Percentiles rank a stretch among this genome's conserved stretches.
phyloP scores from a whole-genome alignment of 2,797 vertebrate genomes.

The Lepilemur ruficaudatus region DNA sequence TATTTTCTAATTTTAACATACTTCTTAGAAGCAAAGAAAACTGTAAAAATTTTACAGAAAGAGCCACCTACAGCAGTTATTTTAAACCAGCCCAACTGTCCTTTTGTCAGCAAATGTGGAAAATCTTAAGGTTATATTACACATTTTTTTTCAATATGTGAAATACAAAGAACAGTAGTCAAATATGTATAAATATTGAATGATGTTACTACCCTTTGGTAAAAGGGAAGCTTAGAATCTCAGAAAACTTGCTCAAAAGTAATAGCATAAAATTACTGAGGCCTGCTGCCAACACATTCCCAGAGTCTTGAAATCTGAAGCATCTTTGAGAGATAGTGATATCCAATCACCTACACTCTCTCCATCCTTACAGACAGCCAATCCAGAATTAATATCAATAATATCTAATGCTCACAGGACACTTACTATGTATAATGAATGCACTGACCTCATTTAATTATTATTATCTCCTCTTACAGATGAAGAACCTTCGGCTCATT shows the following conservation, averaged over 20 bases:
- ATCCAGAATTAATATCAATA: neutral
- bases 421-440: neutral
- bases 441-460: neutral
- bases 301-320: neutral
- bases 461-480: neutral
- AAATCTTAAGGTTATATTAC: neutral
- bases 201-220: neutral
- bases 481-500: neutral
- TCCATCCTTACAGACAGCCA: neutral
- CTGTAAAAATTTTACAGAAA: slow-evolving; percentile 58
- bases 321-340: neutral
- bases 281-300: neutral
- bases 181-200: slow-evolving; percentile 16
- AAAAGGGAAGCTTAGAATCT: neutral
- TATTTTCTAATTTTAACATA: slow-evolving; percentile 54
- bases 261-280: neutral
- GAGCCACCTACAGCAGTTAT: slow-evolving; percentile 41
- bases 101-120: neutral
- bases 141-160: neutral
- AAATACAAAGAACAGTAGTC: neutral
- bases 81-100: slow-evolving; percentile 41
- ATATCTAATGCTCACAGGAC: neutral
- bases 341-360: neutral
- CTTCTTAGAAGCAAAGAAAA: slow-evolving; percentile 46
- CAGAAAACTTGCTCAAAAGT: neutral